Evolutionary conservation across 2,888 invertebrate species (phyloP).

Genomic region (Globia sparganii): DNA sequence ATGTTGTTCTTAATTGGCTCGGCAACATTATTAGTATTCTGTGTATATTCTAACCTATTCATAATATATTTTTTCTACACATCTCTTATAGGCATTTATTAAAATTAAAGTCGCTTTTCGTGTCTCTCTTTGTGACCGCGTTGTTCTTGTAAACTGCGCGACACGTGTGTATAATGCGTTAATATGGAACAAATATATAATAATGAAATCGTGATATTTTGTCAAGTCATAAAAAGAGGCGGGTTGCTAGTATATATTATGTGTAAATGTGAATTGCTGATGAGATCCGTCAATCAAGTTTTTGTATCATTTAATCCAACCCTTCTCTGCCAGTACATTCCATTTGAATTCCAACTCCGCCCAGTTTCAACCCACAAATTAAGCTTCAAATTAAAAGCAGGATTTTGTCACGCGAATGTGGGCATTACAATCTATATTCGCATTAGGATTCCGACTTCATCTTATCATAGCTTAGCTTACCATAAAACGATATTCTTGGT

Average conservation of each 20-base stretch:
- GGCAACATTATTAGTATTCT: neutral
- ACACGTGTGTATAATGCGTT: neutral
- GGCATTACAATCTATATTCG: conserved; percentile 36
- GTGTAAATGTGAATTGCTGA: neutral
- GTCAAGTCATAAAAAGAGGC: neutral
- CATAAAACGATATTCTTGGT: conserved; percentile 54
- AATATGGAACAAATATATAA: neutral
- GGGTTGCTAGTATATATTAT: neutral
- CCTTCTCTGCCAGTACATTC: neutral
- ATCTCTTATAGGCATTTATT: neutral
- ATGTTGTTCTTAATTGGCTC: neutral
- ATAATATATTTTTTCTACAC: neutral
- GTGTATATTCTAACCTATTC: neutral
- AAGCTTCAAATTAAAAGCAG: conserved; percentile 44
- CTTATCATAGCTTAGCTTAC: conserved; percentile 46
- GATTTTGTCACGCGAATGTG: conserved; percentile 24
- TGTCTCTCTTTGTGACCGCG: neutral
- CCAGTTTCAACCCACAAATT: conserved; percentile 23
- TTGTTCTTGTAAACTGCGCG: neutral
- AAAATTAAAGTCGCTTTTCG: neutral
- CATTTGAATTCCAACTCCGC: conserved; percentile 3
- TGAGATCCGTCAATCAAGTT: neutral
- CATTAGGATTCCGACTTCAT: conserved; percentile 49
- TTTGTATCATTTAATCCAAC: conserved; percentile 9
- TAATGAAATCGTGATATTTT: neutral